These are phyloP conservation scores for Thyatira batis DNA, from an alignment of 2,888 invertebrate genomes.

Conservation along the genomic window DNA sequence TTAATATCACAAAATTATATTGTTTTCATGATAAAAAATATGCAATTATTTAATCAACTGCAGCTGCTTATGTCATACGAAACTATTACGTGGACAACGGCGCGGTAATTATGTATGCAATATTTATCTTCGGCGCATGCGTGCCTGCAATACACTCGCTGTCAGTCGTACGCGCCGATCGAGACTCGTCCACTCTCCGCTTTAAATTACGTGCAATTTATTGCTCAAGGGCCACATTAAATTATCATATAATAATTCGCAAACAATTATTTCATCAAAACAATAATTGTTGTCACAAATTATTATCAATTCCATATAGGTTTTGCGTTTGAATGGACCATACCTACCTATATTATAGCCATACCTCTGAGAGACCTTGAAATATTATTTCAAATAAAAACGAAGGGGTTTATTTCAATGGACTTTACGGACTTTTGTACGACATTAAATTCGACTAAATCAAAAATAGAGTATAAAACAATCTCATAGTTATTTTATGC, in stretches of 20 bases:
- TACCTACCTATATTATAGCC: too few relatives aligned
- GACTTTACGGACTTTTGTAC: slow-evolving; percentile 5
- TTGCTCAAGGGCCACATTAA: slow-evolving; percentile 59
- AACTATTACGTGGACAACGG: slow-evolving; percentile 24
- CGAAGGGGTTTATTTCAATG: too few relatives aligned
- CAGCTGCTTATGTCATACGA: slow-evolving; percentile 41
- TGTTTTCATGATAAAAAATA: slow-evolving; percentile 31
- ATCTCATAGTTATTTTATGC: slow-evolving; percentile 47
- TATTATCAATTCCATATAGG: slow-evolving; percentile 25
- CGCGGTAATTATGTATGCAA: slow-evolving; percentile 48
- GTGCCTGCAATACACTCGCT: slow-evolving; percentile 22
- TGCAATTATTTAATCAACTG: slow-evolving; percentile 51
- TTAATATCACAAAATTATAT: slow-evolving; percentile 42
- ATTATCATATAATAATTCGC: slow-evolving; percentile 67
- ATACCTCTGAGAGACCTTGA: too few relatives aligned
- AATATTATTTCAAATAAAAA: too few relatives aligned
- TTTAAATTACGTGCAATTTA: slow-evolving; percentile 71
- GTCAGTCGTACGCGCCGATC: slow-evolving; percentile 30
- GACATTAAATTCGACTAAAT: slow-evolving; percentile 12
- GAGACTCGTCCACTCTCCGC: slow-evolving; percentile 40
- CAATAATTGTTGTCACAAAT: slow-evolving; percentile 45
- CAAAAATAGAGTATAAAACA: slow-evolving; percentile 41
- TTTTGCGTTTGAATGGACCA: not conserved
- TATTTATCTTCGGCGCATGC: slow-evolving; percentile 50
- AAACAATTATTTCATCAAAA: slow-evolving; percentile 69